Percentiles rank a stretch among this genome's conserved stretches.
Evolutionary conservation across 2,797 vertebrate species (phyloP).

Genomic region (Crocidura indochinensis): DNA sequence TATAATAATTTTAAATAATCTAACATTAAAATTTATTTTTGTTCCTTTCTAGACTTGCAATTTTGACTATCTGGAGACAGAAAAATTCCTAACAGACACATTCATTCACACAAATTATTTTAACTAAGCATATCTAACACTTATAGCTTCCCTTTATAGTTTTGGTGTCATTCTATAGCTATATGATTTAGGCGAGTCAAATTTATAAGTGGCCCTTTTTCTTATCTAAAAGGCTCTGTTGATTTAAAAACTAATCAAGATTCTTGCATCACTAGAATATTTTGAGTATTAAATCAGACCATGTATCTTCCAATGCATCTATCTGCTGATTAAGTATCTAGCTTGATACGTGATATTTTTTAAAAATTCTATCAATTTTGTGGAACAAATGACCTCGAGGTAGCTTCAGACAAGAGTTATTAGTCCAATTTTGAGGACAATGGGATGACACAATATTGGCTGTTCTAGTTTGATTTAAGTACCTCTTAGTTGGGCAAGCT

Average conservation of each 20-base stretch:
- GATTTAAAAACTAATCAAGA: not conserved
- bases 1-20: conserved; percentile 75
- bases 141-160: not conserved
- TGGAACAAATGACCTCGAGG: not conserved
- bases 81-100: conserved; percentile 73
- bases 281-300: conserved; percentile 1
- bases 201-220: conserved; percentile 30
- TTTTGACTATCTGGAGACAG: conserved; percentile 75
- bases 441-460: not conserved
- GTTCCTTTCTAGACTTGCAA: conserved; percentile 63
- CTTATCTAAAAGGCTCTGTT: conserved; percentile 35
- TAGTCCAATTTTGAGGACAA: not conserved
- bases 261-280: not conserved
- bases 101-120: conserved; percentile 63
- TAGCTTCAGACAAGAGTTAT: conserved; percentile 21
- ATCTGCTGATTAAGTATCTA: not conserved
- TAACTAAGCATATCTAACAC: not conserved
- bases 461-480: not conserved
- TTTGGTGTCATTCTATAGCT: not conserved
- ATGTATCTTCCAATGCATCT: not conserved
- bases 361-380: conserved; percentile 3
- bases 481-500: not conserved
- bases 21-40: conserved; percentile 77
- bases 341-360: not conserved
- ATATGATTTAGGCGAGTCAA: not conserved